Evolutionary conservation across 2,888 invertebrate genomes (phyloP).

Genomic region (Dicyrtoma fusca): DNA sequence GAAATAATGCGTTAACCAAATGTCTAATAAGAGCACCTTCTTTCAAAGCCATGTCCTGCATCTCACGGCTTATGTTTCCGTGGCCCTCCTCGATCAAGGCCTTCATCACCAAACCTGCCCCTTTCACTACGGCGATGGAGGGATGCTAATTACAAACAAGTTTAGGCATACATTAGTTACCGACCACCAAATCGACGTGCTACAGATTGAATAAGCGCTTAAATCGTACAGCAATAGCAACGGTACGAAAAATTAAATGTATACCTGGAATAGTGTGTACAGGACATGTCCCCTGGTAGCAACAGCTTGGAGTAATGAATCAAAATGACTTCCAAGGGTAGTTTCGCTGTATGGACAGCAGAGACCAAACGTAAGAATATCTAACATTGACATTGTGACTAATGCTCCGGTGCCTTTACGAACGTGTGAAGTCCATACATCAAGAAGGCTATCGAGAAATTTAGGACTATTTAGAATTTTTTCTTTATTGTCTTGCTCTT

Average conservation of each 20-base stretch:
- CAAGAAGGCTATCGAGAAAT: conserved; percentile 89
- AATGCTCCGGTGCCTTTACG: conserved; percentile 93
- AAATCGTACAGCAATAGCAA: too few species aligned
- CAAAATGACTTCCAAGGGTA: conserved; percentile 95
- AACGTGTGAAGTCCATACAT: conserved; percentile 94
- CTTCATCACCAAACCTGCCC: conserved; percentile 95
- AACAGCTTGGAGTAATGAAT: conserved; percentile 89
- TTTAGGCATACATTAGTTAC: too few species aligned
- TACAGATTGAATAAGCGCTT: too few species aligned
- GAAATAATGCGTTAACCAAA: conserved; percentile 85
- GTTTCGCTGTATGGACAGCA: conserved; percentile 99
- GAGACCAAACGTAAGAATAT: conserved; percentile 94
- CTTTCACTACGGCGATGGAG: conserved; percentile 96
- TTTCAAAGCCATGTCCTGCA: conserved; percentile 93
- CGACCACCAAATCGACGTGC: too few species aligned
- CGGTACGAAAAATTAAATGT: too few species aligned
- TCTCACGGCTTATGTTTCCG: conserved; percentile 84
- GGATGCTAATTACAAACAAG: conserved; percentile 70
- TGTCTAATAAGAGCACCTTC: conserved; percentile 96
- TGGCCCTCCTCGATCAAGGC: conserved; percentile 98
- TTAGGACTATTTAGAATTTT: conserved; percentile 86
- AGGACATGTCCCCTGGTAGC: conserved; percentile 87
- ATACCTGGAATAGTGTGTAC: conserved; percentile 89
- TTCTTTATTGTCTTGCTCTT: conserved; percentile 97
- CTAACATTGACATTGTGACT: conserved; percentile 96